Evolutionary conservation across 2,797 vertebrate species (phyloP), one percentile per base, ranked within the genome.

Genomic region (Spizella passerina): DNA sequence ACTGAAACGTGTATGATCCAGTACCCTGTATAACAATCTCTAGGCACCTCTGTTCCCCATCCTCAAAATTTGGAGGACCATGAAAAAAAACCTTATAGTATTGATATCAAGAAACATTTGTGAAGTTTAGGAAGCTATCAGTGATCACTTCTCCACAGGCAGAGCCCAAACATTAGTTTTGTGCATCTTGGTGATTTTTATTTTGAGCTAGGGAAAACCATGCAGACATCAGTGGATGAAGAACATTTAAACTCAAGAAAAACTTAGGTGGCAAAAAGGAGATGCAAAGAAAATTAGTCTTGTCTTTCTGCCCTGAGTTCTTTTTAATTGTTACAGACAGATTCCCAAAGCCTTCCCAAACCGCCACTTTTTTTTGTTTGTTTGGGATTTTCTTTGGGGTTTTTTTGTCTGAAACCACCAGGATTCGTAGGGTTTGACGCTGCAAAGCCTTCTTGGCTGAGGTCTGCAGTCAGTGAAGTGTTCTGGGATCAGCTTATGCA

Each of bases 301-400:
- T 71, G 7, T 90, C 30, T 56, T 50, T 50, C 9, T 71, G 22
- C 15, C 21, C 24, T 57, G 7, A 3, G 7, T 79, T 82, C 34
- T 79, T 84, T 52, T 57, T 14, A 39, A 30, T 12, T 88, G 50
- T 50, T 90, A 24, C 2, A 10, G 34, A 43, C 8, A 41, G 7
- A 47, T 70, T 77, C 26, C 53, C 81, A 56, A 70, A 59, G 77
- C 29, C 10, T 38, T 21, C 14, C 21, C 60, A 63, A 86, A 69
- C 2, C 3, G 8, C 6, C 14, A 2, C 7, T 14, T 34, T 4
- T 27, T 44, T 34, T 44, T 63, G 10, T 18, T 24, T 15, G 10
- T 14, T 70, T 6, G 7, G 7, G 14, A 22, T 61, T 46, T 82
- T 52, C 13, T 39, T 36, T 1, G 0, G 30, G 41, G 0, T 4